A percentile compares a stretch with the other conserved stretches of the same genome.
These are phyloP conservation scores for Pemphredon lugubris DNA, from an alignment of 2,888 invertebrate species.

Conservation along the genomic window DNA sequence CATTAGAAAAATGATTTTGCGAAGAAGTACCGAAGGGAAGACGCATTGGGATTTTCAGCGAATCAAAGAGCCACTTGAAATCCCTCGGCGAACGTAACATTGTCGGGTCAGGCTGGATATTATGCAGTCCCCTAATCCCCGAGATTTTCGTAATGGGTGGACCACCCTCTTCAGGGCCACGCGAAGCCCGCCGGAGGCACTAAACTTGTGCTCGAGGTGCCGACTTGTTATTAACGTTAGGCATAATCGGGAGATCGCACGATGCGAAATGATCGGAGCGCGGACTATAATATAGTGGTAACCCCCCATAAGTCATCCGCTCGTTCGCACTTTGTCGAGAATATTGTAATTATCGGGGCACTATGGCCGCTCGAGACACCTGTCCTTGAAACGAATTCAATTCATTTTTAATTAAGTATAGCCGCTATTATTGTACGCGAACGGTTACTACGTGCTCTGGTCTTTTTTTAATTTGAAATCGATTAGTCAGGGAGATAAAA, in stretches of 20 bases:
- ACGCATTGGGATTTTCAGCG: constrained; percentile 10
- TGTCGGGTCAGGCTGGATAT: constrained; percentile 36
- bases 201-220: constrained; percentile 50
- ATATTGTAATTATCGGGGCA: constrained; percentile 50
- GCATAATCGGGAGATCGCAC: constrained; percentile 65
- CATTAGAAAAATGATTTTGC: too few relatives aligned
- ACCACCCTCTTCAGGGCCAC: constrained; percentile 4
- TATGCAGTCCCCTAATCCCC: constrained; percentile 52
- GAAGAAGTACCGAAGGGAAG: neutral
- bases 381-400: constrained; percentile 24
- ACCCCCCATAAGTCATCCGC: constrained; percentile 39
- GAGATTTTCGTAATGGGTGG: constrained; percentile 52
- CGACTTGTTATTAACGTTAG: constrained; percentile 73
- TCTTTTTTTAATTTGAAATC: too few relatives aligned
- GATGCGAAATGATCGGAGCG: constrained; percentile 53
- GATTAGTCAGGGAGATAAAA: too few relatives aligned
- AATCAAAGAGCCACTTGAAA: constrained; percentile 6
- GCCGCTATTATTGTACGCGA: too few relatives aligned
- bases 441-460: too few relatives aligned
- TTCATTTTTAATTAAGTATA: constrained; percentile 13
- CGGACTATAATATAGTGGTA: neutral
- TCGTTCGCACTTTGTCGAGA: constrained; percentile 12
- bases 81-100: constrained; percentile 17
- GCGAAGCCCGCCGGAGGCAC: constrained; percentile 43
- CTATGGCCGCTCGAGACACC: constrained; percentile 11